phyloP scores from a whole-genome alignment of 2,113 vertebrate genomes.

The Mirza zaza region DNA sequence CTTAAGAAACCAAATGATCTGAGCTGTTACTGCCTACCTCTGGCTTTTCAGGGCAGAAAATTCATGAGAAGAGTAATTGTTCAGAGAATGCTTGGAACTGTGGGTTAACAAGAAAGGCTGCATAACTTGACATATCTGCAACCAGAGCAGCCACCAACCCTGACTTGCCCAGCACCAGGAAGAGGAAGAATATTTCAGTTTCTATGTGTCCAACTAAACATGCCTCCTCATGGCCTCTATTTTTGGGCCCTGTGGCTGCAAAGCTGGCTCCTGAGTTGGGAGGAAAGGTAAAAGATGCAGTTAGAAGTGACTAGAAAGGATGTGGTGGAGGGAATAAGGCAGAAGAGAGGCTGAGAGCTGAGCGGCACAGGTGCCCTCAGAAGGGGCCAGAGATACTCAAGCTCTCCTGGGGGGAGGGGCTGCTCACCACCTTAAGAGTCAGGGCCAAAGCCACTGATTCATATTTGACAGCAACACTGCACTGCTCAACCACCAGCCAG shows the following conservation, averaged over 20 bases:
- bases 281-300: neutral
- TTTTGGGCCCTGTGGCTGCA: neutral
- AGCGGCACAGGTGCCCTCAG: neutral
- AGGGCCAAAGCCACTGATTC: slow-evolving; percentile 36
- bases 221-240: neutral
- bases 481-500: slow-evolving; percentile 68
- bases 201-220: neutral
- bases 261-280: neutral
- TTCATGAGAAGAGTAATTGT: slow-evolving; percentile 22
- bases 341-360: neutral
- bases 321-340: neutral
- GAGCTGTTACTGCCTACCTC: neutral
- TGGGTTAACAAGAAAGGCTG: slow-evolving; percentile 6
- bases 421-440: neutral
- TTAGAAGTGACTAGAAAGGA: neutral
- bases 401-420: neutral
- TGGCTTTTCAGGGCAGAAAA: slow-evolving; percentile 26
- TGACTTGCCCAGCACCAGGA: neutral
- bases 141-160: neutral
- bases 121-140: neutral
- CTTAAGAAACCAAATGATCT: slow-evolving; percentile 10
- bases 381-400: neutral
- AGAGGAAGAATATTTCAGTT: neutral
- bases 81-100: neutral
- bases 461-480: neutral